These are phyloP conservation scores for Drosophila nasuta DNA, from an alignment of 1,140 invertebrate genomes.

Conservation along the genomic window DNA sequence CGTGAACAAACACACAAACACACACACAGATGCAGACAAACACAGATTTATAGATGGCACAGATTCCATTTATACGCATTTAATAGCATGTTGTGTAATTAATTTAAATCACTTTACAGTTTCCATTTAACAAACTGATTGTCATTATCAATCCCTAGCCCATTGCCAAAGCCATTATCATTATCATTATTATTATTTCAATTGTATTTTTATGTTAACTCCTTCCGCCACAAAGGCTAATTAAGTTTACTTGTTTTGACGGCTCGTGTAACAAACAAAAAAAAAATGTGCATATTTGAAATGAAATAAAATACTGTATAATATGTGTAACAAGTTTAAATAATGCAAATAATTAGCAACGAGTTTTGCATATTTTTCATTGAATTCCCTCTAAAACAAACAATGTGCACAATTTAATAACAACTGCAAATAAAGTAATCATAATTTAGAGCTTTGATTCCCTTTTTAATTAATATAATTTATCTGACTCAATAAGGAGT, in stretches of 20 bases:
- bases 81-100: slow-evolving; percentile 63
- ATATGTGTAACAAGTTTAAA: slow-evolving; percentile 19
- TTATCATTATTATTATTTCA: slow-evolving; percentile 34
- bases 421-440: neutral
- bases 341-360: slow-evolving; percentile 26
- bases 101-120: slow-evolving; percentile 66
- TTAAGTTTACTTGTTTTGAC: slow-evolving; percentile 49
- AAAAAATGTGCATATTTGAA: slow-evolving; percentile 18
- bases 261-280: slow-evolving; percentile 29
- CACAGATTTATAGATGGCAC: slow-evolving; percentile 24
- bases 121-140: slow-evolving; percentile 34
- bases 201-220: slow-evolving; percentile 28
- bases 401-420: neutral
- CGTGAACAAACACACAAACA: neutral
- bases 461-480: neutral
- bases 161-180: slow-evolving; percentile 26
- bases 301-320: slow-evolving; percentile 29
- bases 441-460: neutral
- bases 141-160: slow-evolving; percentile 22
- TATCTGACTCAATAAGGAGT: neutral
- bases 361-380: slow-evolving; percentile 14
- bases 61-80: slow-evolving; percentile 57
- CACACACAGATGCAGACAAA: neutral
- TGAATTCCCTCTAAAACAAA: neutral
- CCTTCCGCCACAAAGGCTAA: slow-evolving; percentile 22